phyloP scores from a whole-genome alignment of 2,888 invertebrate species.

The Leucozona laternaria region DNA sequence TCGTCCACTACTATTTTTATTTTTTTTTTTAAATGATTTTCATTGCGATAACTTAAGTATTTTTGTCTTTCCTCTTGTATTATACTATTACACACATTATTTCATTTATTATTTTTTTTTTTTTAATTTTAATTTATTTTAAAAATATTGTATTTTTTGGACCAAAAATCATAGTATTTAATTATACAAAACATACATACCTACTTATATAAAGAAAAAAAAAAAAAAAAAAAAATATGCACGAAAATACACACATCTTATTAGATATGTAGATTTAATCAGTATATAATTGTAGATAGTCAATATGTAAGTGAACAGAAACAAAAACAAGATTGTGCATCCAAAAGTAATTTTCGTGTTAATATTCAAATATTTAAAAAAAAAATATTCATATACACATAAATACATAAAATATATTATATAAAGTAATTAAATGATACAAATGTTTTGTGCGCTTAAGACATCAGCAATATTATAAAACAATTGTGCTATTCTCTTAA shows the following conservation, averaged over 20 bases:
- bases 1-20: conserved; percentile 46
- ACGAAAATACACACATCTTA: conserved; percentile 58
- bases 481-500: conserved; percentile 71
- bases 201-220: conserved; percentile 12
- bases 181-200: conserved; percentile 46
- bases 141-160: conserved; percentile 80
- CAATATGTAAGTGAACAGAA: conserved; percentile 67
- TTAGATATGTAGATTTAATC: conserved; percentile 72
- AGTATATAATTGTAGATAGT: conserved; percentile 72
- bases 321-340: conserved; percentile 48
- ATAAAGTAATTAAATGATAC: conserved; percentile 52
- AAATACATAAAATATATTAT: conserved; percentile 27
- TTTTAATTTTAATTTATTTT: conserved; percentile 71
- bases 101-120: conserved; percentile 34
- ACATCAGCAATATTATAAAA: conserved; percentile 70
- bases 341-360: conserved; percentile 65
- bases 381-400: conserved; percentile 30
- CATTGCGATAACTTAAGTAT: conserved; percentile 47
- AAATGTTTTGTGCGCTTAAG: conserved; percentile 64
- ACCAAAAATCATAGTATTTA: conserved; percentile 85
- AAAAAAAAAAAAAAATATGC: conserved; percentile 40
- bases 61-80: conserved; percentile 61
- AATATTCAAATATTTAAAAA: conserved; percentile 35
- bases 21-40: conserved; percentile 36
- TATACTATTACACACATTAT: conserved; percentile 62